phyloP scores from a whole-genome alignment of 2,113 vertebrate species.

The Gobio gobio region DNA sequence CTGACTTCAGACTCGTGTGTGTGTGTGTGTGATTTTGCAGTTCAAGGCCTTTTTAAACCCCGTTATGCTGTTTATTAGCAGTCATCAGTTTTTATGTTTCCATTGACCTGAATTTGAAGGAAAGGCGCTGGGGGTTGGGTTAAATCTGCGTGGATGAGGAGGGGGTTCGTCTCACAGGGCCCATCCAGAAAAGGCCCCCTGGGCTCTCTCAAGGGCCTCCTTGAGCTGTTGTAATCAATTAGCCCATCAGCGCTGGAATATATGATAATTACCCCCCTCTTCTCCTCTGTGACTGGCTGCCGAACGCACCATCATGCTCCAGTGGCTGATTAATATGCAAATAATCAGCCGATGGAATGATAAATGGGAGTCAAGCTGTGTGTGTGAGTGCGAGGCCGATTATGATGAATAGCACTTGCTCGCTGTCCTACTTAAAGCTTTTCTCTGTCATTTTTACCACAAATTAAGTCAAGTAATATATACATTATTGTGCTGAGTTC shows the following conservation, averaged over 20 bases:
- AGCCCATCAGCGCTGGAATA: slow-evolving; percentile 91
- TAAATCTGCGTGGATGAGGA: slow-evolving; percentile 10
- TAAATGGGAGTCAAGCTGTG: slow-evolving; percentile 84
- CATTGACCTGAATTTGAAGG: slow-evolving; percentile 41
- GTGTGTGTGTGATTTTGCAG: neutral
- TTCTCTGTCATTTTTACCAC: slow-evolving; percentile 84
- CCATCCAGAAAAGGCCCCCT: slow-evolving; percentile 19
- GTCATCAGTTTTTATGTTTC: slow-evolving; percentile 33
- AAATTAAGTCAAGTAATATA: slow-evolving; percentile 84
- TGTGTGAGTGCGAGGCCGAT: slow-evolving; percentile 78
- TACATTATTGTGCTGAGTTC: slow-evolving; percentile 77
- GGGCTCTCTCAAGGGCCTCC: slow-evolving; percentile 79
- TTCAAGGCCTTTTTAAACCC: slow-evolving; percentile 24
- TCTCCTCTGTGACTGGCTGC: slow-evolving; percentile 52
- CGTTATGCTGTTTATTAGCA: slow-evolving; percentile 19
- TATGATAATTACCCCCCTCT: slow-evolving; percentile 90
- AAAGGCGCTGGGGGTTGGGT: slow-evolving; percentile 15
- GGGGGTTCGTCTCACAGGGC: slow-evolving; percentile 29
- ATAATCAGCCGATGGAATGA: slow-evolving; percentile 89
- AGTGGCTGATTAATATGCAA: slow-evolving; percentile 93
- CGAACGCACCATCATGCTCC: slow-evolving; percentile 72
- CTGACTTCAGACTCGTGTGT: too few relatives aligned
- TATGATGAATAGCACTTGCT: slow-evolving; percentile 88
- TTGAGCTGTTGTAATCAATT: slow-evolving; percentile 94
- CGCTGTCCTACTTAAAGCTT: slow-evolving; percentile 88